Conservation (phyloP, 2,888 invertebrate genomes). For the Artemia sinica region DNA sequence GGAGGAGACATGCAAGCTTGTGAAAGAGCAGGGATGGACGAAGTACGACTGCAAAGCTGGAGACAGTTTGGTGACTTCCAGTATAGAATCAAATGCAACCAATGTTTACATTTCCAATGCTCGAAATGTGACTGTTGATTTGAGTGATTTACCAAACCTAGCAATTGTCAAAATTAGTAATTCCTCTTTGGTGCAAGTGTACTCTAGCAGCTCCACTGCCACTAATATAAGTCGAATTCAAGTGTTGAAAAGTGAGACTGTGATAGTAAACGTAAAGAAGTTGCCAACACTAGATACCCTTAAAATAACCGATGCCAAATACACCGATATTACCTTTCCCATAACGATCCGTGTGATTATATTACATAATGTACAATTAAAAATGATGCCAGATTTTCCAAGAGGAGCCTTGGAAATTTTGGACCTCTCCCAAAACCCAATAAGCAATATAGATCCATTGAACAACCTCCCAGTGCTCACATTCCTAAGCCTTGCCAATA, state of each 20-base stretch:
- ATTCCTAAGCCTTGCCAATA: constrained; percentile 16
- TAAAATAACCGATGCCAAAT: neutral
- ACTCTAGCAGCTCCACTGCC: neutral
- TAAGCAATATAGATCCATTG: neutral
- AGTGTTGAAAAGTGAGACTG: neutral
- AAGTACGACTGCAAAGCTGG: neutral
- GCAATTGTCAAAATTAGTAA: neutral
- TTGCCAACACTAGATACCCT: neutral
- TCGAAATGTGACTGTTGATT: neutral
- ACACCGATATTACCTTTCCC: neutral
- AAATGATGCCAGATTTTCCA: constrained; percentile 9
- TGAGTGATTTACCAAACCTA: neutral
- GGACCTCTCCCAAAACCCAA: constrained; percentile 22
- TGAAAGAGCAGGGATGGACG: neutral
- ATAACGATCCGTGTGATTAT: neutral
- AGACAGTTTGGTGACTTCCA: neutral
- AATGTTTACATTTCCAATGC: neutral
- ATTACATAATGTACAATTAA: neutral
- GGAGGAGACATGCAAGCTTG: neutral
- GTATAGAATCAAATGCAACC: too few relatives aligned
- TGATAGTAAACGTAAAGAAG: neutral
- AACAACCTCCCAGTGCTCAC: constrained; percentile 13
- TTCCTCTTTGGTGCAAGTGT: neutral
- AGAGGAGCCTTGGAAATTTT: constrained; percentile 20
- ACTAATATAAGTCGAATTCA: neutral